These are phyloP conservation scores for Dryomyza anilis DNA, from an alignment of 2,888 invertebrate genomes.

Conservation along the genomic window DNA sequence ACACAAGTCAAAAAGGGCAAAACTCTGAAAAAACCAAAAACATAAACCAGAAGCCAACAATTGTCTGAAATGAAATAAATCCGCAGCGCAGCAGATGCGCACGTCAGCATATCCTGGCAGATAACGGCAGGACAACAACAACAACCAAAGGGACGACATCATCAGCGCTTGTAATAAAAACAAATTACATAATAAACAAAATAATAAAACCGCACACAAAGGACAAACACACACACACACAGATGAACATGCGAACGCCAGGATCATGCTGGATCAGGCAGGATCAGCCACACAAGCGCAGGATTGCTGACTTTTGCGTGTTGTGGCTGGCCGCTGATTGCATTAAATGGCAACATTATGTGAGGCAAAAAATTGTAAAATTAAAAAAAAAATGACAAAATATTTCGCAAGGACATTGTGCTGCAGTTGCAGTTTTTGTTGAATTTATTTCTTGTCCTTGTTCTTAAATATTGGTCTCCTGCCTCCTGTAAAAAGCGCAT, in stretches of 20 bases:
- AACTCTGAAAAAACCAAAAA: neutral
- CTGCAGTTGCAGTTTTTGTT: neutral
- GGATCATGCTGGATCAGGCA: neutral
- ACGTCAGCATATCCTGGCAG: neutral
- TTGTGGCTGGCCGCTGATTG: neutral
- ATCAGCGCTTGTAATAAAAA: constrained; percentile 21
- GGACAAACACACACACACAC: neutral
- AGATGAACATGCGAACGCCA: neutral
- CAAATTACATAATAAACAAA: constrained; percentile 23
- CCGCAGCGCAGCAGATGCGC: constrained; percentile 15
- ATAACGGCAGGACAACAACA: neutral
- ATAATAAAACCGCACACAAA: constrained; percentile 8
- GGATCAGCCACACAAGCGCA: neutral
- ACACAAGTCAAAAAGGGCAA: neutral
- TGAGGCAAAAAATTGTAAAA: neutral
- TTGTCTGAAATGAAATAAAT: constrained; percentile 19
- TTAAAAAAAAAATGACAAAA: constrained; percentile 13
- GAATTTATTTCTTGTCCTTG: no score
- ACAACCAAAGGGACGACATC: constrained; percentile 6
- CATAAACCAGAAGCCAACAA: neutral
- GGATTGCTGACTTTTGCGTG: neutral
- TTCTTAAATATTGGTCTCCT: no score
- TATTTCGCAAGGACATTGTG: constrained; percentile 13
- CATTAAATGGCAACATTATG: neutral
- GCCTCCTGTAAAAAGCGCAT: no score